phyloP scores from a whole-genome alignment of 2,888 invertebrate genomes.

The Troglohyphantes excavatus region DNA sequence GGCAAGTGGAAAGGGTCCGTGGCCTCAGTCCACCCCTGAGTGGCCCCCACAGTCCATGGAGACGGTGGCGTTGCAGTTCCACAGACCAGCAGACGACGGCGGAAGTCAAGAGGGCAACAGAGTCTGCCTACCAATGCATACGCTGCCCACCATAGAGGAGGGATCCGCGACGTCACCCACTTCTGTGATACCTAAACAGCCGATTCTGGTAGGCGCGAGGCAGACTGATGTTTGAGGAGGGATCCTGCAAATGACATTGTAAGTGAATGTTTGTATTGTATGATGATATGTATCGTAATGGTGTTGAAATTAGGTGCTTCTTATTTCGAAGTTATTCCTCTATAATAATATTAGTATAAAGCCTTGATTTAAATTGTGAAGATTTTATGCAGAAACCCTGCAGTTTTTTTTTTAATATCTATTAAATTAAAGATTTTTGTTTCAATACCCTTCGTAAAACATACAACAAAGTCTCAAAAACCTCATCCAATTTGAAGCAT shows the following conservation, averaged over 20 bases:
- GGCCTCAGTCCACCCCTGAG: slow-evolving; percentile 44
- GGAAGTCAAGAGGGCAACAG: slow-evolving; percentile 23
- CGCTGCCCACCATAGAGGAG: slow-evolving; percentile 70
- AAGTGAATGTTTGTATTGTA: not conserved
- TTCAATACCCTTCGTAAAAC: too few relatives aligned
- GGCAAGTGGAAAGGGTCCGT: slow-evolving; percentile 12
- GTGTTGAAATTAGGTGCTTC: too few relatives aligned
- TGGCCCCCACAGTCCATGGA: slow-evolving; percentile 64
- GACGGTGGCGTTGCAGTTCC: slow-evolving; percentile 60
- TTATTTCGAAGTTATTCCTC: too few relatives aligned
- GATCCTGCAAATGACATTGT: not conserved
- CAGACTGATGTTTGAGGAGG: slow-evolving; percentile 69
- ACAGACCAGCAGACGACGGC: slow-evolving; percentile 66
- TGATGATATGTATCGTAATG: too few relatives aligned
- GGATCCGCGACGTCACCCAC: slow-evolving; percentile 44
- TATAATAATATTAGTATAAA: too few relatives aligned
- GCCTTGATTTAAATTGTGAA: too few relatives aligned
- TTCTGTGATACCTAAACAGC: slow-evolving; percentile 72
- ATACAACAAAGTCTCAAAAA: too few relatives aligned
- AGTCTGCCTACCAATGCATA: slow-evolving; percentile 53
- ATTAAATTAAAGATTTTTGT: too few relatives aligned
- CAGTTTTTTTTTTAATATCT: too few relatives aligned
- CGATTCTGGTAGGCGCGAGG: slow-evolving; percentile 26
- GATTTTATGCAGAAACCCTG: too few relatives aligned
- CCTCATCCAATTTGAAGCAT: too few relatives aligned